phyloP scores from a whole-genome alignment of 2,113 vertebrate genomes.

The Aptenodytes forsteri region DNA sequence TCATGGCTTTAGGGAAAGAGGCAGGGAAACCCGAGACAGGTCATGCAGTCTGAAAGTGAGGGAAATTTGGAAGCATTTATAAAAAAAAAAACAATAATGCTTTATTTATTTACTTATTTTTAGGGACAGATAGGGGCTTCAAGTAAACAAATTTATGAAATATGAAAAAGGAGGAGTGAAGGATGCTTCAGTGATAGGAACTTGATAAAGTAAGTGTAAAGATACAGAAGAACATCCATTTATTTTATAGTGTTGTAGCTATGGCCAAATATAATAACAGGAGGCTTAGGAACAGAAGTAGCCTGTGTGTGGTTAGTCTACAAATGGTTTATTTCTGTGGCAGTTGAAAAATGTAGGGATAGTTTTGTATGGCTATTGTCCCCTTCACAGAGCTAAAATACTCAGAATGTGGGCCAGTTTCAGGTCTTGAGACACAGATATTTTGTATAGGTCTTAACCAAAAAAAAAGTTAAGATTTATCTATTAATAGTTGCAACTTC shows the following conservation, averaged over 20 bases:
- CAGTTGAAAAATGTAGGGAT: conserved; percentile 45
- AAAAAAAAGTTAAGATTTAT: not conserved
- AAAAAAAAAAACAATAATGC: not conserved
- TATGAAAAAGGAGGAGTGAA: not conserved
- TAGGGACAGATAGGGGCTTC: not conserved
- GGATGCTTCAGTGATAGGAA: not conserved
- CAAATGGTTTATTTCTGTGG: conserved; percentile 42
- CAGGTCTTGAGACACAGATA: conserved; percentile 4
- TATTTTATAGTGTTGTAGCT: conserved; percentile 40
- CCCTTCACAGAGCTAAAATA: conserved; percentile 33
- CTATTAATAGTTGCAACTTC: not conserved
- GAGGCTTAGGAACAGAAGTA: conserved; percentile 12
- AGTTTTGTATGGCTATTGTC: conserved; percentile 9
- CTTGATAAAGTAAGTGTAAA: conserved; percentile 60
- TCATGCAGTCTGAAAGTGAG: not conserved
- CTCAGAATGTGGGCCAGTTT: conserved; percentile 40
- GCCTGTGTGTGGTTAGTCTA: conserved; percentile 9
- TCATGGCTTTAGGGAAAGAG: not conserved
- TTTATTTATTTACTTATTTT: not conserved
- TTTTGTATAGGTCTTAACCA: not conserved
- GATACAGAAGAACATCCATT: conserved; percentile 33
- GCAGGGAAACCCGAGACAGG: not conserved
- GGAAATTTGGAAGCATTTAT: not conserved
- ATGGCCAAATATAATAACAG: conserved; percentile 55
- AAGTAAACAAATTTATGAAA: not conserved